Percentiles rank a stretch among this genome's conserved stretches.
These are phyloP conservation scores for Drosophila austrosaltans DNA, from an alignment of 2,888 invertebrate genomes.

Conservation along the genomic window DNA sequence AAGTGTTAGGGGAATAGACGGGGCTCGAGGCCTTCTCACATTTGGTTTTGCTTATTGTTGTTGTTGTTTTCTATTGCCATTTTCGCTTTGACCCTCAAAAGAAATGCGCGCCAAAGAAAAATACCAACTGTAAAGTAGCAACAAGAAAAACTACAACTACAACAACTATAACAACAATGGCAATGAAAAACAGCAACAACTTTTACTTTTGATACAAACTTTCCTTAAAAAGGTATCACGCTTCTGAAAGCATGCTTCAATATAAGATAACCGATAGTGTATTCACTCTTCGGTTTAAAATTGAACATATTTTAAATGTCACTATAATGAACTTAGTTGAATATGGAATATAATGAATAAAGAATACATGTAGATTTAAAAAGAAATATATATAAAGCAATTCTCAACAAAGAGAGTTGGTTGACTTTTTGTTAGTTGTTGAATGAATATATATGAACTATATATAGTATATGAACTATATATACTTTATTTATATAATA, in stretches of 20 bases:
- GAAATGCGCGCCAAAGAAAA: slow-evolving; percentile 43
- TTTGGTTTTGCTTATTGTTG: not conserved
- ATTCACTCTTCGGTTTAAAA: not conserved
- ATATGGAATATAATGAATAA: no score
- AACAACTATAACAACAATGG: slow-evolving; percentile 36
- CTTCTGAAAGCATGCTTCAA: slow-evolving; percentile 46
- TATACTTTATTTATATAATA: no score
- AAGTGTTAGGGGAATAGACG: not conserved
- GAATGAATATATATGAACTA: no score
- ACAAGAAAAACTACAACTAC: slow-evolving; percentile 43
- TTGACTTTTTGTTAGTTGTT: no score
- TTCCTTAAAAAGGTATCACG: slow-evolving; percentile 27
- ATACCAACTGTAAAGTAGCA: slow-evolving; percentile 15
- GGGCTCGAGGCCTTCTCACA: not conserved
- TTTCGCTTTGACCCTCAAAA: slow-evolving; percentile 25
- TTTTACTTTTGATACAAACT: slow-evolving; percentile 73
- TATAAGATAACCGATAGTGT: not conserved
- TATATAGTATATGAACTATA: no score
- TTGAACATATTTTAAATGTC: not conserved
- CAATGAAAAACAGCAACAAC: slow-evolving; percentile 54
- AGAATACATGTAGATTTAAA: no score
- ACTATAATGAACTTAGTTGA: no score
- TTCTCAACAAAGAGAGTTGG: no score
- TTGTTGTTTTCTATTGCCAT: slow-evolving; percentile 9
- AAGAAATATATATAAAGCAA: no score